Percentiles rank a stretch among this genome's conserved stretches.
These are phyloP conservation scores for Galagoides demidoff DNA, from an alignment of 2,797 vertebrate genomes.

Conservation along the genomic window DNA sequence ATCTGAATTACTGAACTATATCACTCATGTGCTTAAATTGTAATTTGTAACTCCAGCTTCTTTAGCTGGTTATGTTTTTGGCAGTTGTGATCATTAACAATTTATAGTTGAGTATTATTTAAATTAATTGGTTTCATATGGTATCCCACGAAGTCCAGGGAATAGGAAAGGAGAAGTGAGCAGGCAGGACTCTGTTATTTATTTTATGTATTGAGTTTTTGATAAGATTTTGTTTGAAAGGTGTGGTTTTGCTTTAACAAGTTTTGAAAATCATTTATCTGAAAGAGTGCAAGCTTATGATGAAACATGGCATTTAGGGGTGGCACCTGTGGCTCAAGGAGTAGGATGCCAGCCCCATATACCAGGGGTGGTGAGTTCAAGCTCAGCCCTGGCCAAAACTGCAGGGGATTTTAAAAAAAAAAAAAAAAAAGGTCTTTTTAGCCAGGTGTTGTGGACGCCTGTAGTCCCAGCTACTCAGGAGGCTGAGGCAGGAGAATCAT, in stretches of 20 bases:
- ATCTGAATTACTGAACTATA: not conserved
- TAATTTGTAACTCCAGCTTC: not conserved
- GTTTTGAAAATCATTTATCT: not conserved
- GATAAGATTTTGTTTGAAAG: constrained; percentile 16
- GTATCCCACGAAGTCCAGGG: not conserved
- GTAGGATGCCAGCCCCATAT: no score
- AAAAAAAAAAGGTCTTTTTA: no score
- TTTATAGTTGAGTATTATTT: not conserved
- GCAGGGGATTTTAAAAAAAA: no score
- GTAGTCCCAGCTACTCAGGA: no score
- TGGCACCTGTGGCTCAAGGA: no score
- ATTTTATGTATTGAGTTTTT: not conserved
- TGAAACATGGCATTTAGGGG: not conserved
- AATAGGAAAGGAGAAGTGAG: not conserved
- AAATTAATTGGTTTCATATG: not conserved
- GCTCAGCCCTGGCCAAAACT: no score
- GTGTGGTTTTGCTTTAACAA: not conserved
- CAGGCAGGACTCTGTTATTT: not conserved
- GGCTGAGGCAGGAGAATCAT: no score
- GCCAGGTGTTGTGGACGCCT: no score
- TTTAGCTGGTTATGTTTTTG: not conserved
- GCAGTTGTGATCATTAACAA: not conserved
- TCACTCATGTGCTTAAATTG: not conserved
- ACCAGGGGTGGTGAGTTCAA: no score
- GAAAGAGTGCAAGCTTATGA: not conserved